A percentile compares a stretch with the other conserved stretches of the same genome.
Evolutionary conservation across 2,888 invertebrate genomes (phyloP).

Genomic region (Nowickia ferox): DNA sequence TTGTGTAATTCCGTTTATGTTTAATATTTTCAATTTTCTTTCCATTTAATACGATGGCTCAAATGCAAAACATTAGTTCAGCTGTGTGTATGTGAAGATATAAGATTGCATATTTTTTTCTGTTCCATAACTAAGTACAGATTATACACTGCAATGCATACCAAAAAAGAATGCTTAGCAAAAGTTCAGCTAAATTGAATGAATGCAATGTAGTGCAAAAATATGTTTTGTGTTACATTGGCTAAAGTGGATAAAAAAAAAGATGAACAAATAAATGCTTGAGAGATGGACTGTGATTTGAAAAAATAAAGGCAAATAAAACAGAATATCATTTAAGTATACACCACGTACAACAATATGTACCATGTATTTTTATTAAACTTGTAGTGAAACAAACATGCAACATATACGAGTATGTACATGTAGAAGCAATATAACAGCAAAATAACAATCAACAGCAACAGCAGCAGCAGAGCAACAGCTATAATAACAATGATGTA

Average conservation of each 20-base stretch:
- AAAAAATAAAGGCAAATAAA: conserved; percentile 23
- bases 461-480: conserved; percentile 3
- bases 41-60: conserved; percentile 38
- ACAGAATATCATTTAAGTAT: conserved; percentile 51
- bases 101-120: background rate
- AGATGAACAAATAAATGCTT: conserved; percentile 9
- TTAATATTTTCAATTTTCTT: conserved; percentile 53
- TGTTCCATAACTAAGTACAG: background rate
- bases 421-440: conserved; percentile 63
- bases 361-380: conserved; percentile 3
- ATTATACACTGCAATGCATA: conserved; percentile 45
- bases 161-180: conserved; percentile 46
- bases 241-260: conserved; percentile 2
- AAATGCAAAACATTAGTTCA: conserved; percentile 15
- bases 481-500: conserved; percentile 44
- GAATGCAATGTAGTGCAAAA: conserved; percentile 67
- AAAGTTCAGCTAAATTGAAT: conserved; percentile 66
- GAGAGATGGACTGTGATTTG: conserved; percentile 57
- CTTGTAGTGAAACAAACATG: conserved; percentile 63
- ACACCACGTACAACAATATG: conserved; percentile 15
- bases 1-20: conserved; percentile 41
- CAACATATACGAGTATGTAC: conserved; percentile 57
- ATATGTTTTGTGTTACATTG: conserved; percentile 60
- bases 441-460: conserved; percentile 54
- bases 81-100: background rate